These are phyloP conservation scores for Drosophila prostipennis DNA, from an alignment of 2,888 invertebrate species.

Conservation along the genomic window DNA sequence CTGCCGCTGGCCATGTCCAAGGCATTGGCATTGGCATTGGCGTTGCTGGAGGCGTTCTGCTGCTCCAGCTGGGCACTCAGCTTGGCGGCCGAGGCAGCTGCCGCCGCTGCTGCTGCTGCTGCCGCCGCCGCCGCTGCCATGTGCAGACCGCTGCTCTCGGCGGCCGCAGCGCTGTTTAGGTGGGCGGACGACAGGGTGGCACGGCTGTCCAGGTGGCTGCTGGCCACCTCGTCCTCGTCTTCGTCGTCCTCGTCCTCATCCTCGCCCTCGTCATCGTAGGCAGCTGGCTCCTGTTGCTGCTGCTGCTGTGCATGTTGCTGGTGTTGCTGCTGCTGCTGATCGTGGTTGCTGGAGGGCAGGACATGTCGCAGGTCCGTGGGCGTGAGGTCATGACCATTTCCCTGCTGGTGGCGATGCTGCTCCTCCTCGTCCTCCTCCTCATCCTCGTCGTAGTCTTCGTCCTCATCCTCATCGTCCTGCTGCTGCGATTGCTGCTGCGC, in stretches of 20 bases:
- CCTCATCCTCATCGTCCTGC: conserved; percentile 27
- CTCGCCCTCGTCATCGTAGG: conserved; percentile 61
- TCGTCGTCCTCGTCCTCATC: conserved; percentile 60
- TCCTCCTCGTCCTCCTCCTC: conserved; percentile 31
- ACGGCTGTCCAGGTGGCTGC: conserved; percentile 54
- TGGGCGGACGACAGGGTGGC: conserved; percentile 49
- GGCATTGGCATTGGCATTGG: conserved; percentile 29
- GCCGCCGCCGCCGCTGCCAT: conserved; percentile 64
- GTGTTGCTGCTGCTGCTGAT: conserved; percentile 30
- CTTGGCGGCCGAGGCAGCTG: conserved; percentile 66
- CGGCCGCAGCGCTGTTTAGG: conserved; percentile 48
- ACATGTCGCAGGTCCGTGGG: conserved; percentile 59
- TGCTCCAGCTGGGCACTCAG: conserved; percentile 68
- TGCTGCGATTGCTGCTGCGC: conserved; percentile 16
- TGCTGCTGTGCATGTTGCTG: conserved; percentile 38
- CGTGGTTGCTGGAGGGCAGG: conserved; percentile 31
- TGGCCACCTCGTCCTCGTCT: conserved; percentile 55
- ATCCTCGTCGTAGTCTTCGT: conserved; percentile 30
- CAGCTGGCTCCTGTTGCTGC: conserved; percentile 25
- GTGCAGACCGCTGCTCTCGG: conserved; percentile 57
- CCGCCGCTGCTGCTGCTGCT: conserved; percentile 70
- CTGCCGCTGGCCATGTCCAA: conserved; percentile 55
- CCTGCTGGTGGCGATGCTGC: conserved; percentile 17
- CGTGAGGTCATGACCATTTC: conserved; percentile 31
- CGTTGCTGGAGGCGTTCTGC: conserved; percentile 25